Base-by-base conservation (phyloP, 2,113 vertebrate species). In the Rhabdornis inornatus region DNA sequence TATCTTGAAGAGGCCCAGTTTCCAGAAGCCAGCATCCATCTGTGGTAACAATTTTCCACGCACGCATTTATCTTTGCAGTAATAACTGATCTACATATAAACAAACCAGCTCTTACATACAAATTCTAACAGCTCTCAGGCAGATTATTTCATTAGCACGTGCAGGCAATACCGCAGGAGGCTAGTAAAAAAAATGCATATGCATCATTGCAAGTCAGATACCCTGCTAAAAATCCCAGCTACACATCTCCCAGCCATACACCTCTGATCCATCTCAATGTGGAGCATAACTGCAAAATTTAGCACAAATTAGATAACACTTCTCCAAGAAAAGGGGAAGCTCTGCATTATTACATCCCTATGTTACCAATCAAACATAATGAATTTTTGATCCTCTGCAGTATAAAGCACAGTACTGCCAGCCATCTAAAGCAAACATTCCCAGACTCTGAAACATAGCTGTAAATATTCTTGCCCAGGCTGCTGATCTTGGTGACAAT, bases 361-460 rank as follows among this genome's bases (percentile, higher is more conserved):
- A 72, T 5, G 3, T 69, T 68, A 91, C 89, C 90, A 83, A 76
- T 83, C 84, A 89, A 84, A 94, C 35, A 78, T 75, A 82, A 97
- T 64, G 89, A 92, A 95, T 94, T 90, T 94, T 83, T 95, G 76
- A 92, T 92, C 69, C 72, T 83, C 65, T 82, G 52, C 61, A 92
- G 80, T 87, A 64, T 45, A 92, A 89, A 44, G 52, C 69, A 82
- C 37, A 68, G 68, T 63, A 71, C 75, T 31, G 18, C 88, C 25
- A 88, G 70, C 69, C 89, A 94, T 70, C 80, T 71, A 91, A 94
- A 94, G 61, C 83, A 92, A 94, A 89, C 80, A 82, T 47, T 92
- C 72, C 47, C 65, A 82, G 64, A 79, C 65, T 60, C 64, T 5
- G 0, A 87, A 91, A 75, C 19, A 75, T 56, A 82, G 77, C 47